Conservation (phyloP, 23 tunicate species). For the Ascidia mentula region DNA sequence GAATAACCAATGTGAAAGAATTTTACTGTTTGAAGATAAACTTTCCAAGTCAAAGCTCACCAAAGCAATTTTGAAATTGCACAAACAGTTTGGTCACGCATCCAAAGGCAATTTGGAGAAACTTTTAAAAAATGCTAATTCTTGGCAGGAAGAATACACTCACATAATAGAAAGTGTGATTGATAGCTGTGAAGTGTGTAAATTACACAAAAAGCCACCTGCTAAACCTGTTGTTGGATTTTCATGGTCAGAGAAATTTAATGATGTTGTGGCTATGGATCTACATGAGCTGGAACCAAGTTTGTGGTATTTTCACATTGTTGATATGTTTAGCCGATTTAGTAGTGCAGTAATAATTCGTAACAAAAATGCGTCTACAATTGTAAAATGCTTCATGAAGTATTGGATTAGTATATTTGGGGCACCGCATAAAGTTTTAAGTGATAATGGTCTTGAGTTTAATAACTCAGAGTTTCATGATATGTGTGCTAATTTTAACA, state of each 20-base stretch:
- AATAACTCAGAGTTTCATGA: conserved; percentile 11
- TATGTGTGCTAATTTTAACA: conserved; percentile 13
- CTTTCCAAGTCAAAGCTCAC: background rate
- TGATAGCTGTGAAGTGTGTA: conserved; percentile 6
- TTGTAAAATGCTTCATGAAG: conserved; percentile 1
- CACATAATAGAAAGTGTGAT: background rate
- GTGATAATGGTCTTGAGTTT: conserved; percentile 30
- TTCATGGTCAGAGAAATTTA: conserved; percentile 8
- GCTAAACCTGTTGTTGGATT: conserved; percentile 16
- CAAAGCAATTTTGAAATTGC: background rate
- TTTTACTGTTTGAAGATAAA: background rate
- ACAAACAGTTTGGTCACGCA: conserved; percentile 24
- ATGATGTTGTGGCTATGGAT: conserved; percentile 18
- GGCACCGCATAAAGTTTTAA: conserved; percentile 14
- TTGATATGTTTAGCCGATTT: conserved; percentile 19
- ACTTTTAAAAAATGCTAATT: background rate
- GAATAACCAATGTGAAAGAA: background rate
- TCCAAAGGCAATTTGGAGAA: background rate
- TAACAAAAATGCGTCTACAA: conserved; percentile 10
- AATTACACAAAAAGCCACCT: background rate
- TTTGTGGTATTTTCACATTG: conserved; percentile 28
- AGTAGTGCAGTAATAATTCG: conserved; percentile 8
- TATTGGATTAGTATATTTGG: conserved; percentile 20
- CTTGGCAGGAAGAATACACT: background rate
- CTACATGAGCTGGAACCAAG: conserved; percentile 15